Percentiles rank a stretch among this genome's conserved stretches.
These are phyloP conservation scores for Catajapyx aquilonaris DNA, from an alignment of 1,140 invertebrate species.

Conservation along the genomic window DNA sequence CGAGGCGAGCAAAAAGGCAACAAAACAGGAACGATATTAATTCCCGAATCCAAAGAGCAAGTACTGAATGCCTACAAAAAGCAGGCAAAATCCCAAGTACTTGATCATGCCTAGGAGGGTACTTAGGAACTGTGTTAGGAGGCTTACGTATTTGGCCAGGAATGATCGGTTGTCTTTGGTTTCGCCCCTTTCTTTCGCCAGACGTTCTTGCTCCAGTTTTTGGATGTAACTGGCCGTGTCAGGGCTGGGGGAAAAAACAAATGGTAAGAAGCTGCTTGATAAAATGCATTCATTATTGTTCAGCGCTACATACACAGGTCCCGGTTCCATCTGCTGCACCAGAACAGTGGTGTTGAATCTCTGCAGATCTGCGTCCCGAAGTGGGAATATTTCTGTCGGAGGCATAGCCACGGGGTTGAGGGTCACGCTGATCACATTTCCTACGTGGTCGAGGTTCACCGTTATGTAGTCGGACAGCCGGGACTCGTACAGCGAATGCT, in stretches of 20 bases:
- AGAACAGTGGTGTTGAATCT: slow-evolving; percentile 49
- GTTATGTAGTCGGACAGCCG: slow-evolving; percentile 44
- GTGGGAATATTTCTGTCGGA: slow-evolving; percentile 21
- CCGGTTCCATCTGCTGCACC: slow-evolving; percentile 43
- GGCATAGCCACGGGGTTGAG: slow-evolving; percentile 9
- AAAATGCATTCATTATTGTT: slow-evolving; percentile 3
- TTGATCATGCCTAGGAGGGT: neutral
- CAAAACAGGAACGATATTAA: slow-evolving; percentile 5
- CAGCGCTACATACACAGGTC: slow-evolving; percentile 38
- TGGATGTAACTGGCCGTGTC: slow-evolving; percentile 83
- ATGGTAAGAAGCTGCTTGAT: too few species aligned
- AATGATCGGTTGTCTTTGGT: slow-evolving; percentile 82
- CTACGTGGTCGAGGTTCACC: slow-evolving; percentile 44
- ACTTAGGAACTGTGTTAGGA: slow-evolving; percentile 2
- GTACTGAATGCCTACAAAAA: slow-evolving; percentile 5
- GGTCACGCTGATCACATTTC: slow-evolving; percentile 17
- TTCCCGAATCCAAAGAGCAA: slow-evolving; percentile 2
- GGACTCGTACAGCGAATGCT: slow-evolving; percentile 38
- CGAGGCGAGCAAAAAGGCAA: slow-evolving; percentile 7
- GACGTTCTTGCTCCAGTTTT: slow-evolving; percentile 70
- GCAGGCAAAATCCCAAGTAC: slow-evolving; percentile 4
- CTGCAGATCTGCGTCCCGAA: slow-evolving; percentile 21
- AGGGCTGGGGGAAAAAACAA: slow-evolving; percentile 35
- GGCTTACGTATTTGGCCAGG: slow-evolving; percentile 88
- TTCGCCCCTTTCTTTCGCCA: slow-evolving; percentile 73